Evolutionary conservation across 2,888 invertebrate species (phyloP).

Genomic region (Stomorhina lunata): DNA sequence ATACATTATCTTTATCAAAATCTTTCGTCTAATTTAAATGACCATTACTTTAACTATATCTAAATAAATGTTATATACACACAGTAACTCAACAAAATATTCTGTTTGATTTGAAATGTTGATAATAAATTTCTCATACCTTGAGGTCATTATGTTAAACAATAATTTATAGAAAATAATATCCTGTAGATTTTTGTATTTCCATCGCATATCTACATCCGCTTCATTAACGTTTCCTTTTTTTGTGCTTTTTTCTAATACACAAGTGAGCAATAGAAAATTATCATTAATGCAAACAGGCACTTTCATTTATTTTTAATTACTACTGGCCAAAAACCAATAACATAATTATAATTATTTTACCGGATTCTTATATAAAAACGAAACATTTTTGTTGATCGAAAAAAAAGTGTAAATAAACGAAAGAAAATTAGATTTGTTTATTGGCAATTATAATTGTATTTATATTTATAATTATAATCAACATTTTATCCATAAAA

Average conservation of each 20-base stretch:
- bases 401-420: not conserved
- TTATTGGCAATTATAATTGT: conserved; percentile 40
- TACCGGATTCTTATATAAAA: not conserved
- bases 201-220: not conserved
- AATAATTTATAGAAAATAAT: too few relatives aligned
- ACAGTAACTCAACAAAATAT: too few relatives aligned
- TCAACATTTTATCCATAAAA: conserved; percentile 8
- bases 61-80: too few relatives aligned
- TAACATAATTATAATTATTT: conserved; percentile 1
- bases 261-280: not conserved
- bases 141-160: too few relatives aligned
- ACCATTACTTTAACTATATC: too few relatives aligned
- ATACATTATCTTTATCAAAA: too few relatives aligned
- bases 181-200: too few relatives aligned
- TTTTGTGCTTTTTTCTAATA: not conserved
- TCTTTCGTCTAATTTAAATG: too few relatives aligned
- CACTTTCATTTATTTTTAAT: conserved; percentile 48
- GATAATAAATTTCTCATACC: too few relatives aligned
- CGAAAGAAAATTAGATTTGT: conserved; percentile 30
- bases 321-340: conserved; percentile 6
- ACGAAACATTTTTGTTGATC: too few relatives aligned
- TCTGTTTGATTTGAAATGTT: too few relatives aligned
- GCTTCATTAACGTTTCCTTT: not conserved
- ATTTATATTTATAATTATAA: conserved; percentile 39
- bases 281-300: conserved; percentile 1